Conservation (phyloP, 2,888 invertebrate species). For the Eudemis profundana region DNA sequence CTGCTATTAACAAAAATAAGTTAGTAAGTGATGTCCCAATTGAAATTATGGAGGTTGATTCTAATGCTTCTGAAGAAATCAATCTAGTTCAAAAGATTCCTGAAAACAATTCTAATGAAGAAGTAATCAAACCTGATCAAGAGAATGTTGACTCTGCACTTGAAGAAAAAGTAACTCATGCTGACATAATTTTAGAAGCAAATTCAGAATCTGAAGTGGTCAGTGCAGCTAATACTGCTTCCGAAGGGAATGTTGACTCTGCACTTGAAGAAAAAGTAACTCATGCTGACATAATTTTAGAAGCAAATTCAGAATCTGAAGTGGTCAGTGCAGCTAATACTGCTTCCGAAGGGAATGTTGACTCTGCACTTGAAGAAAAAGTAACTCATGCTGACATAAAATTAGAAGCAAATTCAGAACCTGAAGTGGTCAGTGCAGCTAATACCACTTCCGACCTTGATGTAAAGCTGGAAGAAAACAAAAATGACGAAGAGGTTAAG, state of each 20-base stretch:
- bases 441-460: not conserved
- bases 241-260: not conserved
- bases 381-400: slow-evolving; percentile 23
- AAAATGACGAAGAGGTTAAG: not conserved
- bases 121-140: not conserved
- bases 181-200: slow-evolving; percentile 30
- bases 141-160: not conserved
- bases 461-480: not conserved
- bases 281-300: slow-evolving; percentile 27
- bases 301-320: slow-evolving; percentile 17
- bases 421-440: not conserved
- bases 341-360: not conserved
- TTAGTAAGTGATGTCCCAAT: not conserved
- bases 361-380: not conserved
- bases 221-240: too few species aligned
- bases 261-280: not conserved
- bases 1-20: not conserved
- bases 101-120: not conserved
- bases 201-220: too few species aligned
- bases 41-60: slow-evolving; percentile 10
- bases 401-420: slow-evolving; percentile 17
- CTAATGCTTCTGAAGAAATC: not conserved
- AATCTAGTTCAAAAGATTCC: not conserved
- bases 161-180: slow-evolving; percentile 4
- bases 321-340: too few species aligned